These are phyloP conservation scores for Isichthys henryi DNA, from an alignment of 2,113 vertebrate species.

Conservation along the genomic window DNA sequence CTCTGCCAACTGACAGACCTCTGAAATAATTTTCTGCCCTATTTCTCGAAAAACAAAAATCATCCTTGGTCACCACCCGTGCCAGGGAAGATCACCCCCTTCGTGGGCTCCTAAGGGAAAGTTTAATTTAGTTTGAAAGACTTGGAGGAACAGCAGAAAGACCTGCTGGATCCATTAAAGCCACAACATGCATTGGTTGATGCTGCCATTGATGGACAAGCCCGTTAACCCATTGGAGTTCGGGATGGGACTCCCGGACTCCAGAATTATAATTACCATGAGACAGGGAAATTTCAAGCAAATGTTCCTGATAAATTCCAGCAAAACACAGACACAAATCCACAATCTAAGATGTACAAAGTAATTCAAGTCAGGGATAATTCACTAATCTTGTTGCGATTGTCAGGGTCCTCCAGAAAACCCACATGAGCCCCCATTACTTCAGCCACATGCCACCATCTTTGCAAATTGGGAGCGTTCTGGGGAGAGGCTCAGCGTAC, in stretches of 20 bases:
- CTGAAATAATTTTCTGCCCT: slow-evolving; percentile 35
- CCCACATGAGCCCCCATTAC: not conserved
- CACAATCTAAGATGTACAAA: not conserved
- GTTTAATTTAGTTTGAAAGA: slow-evolving; percentile 45
- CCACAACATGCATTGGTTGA: not conserved
- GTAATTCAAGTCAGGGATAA: not conserved
- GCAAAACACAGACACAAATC: not conserved
- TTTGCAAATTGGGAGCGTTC: not conserved
- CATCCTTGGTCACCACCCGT: slow-evolving; percentile 17
- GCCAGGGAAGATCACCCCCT: slow-evolving; percentile 37
- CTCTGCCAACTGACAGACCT: slow-evolving; percentile 10
- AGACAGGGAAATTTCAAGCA: not conserved
- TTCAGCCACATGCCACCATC: not conserved
- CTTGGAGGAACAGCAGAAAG: not conserved
- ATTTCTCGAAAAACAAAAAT: slow-evolving; percentile 36
- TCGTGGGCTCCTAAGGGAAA: slow-evolving; percentile 36
- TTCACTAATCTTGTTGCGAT: not conserved
- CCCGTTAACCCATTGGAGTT: not conserved
- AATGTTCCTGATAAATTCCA: not conserved
- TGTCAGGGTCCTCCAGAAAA: not conserved
- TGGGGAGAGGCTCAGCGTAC: not conserved
- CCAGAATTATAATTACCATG: not conserved
- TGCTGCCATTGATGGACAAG: not conserved
- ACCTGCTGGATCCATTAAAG: not conserved
- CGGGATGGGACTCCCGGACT: not conserved